Evolutionary conservation across 2,797 vertebrate species (phyloP).

Genomic region (Chloroceryle inda): DNA sequence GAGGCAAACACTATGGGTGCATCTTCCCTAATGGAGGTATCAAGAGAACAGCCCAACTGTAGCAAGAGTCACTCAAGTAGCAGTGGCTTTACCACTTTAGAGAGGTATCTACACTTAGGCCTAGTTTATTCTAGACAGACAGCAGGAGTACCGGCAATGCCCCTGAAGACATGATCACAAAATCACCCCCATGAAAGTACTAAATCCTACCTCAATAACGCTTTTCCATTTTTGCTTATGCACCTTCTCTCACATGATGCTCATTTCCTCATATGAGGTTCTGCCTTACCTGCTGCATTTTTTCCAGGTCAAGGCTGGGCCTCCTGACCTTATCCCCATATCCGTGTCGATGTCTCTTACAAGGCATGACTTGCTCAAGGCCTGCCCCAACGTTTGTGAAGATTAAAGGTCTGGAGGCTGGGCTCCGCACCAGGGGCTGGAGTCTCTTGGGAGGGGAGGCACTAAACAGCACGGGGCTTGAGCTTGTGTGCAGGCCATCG

Average conservation of each 20-base stretch:
- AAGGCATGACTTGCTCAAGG: slow-evolving; percentile 90
- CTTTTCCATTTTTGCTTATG: neutral
- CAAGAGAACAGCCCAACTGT: neutral
- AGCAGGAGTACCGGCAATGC: neutral
- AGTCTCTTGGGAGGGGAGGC: slow-evolving; percentile 91
- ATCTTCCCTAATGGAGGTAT: neutral
- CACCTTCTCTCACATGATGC: neutral
- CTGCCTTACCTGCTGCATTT: slow-evolving; percentile 92
- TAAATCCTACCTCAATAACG: neutral
- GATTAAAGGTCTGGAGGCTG: slow-evolving; percentile 85
- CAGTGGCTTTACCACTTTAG: neutral
- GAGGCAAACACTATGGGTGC: neutral
- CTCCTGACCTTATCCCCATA: slow-evolving; percentile 85
- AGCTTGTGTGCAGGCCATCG: slow-evolving; percentile 75
- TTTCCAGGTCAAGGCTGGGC: slow-evolving; percentile 93
- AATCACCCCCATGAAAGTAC: neutral
- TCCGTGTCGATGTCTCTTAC: slow-evolving; percentile 87
- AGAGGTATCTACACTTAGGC: neutral
- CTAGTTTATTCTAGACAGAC: neutral
- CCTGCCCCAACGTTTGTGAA: slow-evolving; percentile 76
- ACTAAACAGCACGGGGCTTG: slow-evolving; percentile 91
- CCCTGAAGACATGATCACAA: neutral
- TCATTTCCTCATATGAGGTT: neutral
- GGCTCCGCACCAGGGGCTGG: slow-evolving; percentile 83
- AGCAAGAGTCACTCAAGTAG: neutral